Evolutionary conservation across 2,797 vertebrate species (phyloP), one percentile per base, ranked within the genome.

Genomic region (Poeciliopsis turneri): DNA sequence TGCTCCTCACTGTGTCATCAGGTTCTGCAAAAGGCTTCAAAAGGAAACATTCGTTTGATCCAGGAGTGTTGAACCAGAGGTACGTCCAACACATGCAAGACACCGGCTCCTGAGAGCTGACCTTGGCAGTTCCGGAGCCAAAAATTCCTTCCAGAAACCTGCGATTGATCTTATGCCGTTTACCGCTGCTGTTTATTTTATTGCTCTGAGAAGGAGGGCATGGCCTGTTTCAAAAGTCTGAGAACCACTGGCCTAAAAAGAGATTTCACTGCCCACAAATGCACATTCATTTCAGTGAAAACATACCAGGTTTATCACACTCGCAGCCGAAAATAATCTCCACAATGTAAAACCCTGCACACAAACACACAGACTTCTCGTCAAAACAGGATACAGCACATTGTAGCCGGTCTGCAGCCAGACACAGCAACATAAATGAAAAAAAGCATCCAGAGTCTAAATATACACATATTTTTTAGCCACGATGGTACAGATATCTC

Each of bases 291-390:
- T 41, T 68, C 8, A 41, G 18, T 23, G 36, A 68, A 68, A 70
- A 46, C 68, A 70, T 70, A 46, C 68, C 68, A 70, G 8, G 68
- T 70, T 46, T 12, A 28, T 45, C 25, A 45, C 68, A 70, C 39
- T 69, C 11, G 39, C 41, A 46, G 68, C 68, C 68, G 28, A 70
- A 46, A 45, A 70, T 70, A 45, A 70, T 70, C 68, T 28, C 25
- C 68, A 46, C 41, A 28, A 9, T 28, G 25, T 46, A 3, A 70
- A 70, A 70, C 43, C 12, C 6, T 16, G 41, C 43, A 46, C 43
- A 46, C 68, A 70, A 70, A 28, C 23, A 28, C 13, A 28, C 13
- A 46, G 5, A 45, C 13, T 2, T 13, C 43, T 70, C 3, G 5
- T 46, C 43, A 46, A 70, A 70, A 70, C 41, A 46, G 12, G 68